Conservation (phyloP, 2,888 invertebrate genomes). For the Beris chalybata region DNA sequence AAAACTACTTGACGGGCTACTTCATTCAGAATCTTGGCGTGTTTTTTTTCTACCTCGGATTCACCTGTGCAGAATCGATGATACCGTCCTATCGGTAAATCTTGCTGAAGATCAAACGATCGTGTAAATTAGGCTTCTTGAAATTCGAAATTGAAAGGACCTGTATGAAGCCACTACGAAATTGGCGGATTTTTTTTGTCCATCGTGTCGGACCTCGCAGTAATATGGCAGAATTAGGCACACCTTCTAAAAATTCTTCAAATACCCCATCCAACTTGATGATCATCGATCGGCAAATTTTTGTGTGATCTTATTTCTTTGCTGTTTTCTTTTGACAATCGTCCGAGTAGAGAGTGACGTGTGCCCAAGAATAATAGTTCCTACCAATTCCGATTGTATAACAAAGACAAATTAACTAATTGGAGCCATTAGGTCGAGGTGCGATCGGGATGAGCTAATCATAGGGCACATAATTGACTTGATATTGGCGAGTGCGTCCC, state of each 20-base stretch:
- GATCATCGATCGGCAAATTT: conserved; percentile 4
- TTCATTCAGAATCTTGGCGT: conserved; percentile 8
- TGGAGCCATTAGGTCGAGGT: conserved; percentile 22
- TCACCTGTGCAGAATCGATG: conserved; percentile 17
- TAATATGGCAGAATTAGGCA: too few species aligned
- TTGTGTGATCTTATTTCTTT: conserved; percentile 4
- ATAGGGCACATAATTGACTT: conserved; percentile 22
- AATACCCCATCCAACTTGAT: conserved; percentile 5
- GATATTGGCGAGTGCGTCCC: conserved; percentile 9
- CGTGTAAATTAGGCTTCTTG: conserved; percentile 37
- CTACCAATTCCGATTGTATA: conserved; percentile 8
- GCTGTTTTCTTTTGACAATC: neutral
- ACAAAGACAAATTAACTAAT: conserved; percentile 37
- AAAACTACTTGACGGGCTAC: conserved; percentile 18
- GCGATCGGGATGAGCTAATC: conserved; percentile 28
- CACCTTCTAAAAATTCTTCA: too few species aligned
- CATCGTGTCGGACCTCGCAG: neutral
- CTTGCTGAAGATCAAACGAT: conserved; percentile 14
- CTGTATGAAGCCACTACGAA: conserved; percentile 29
- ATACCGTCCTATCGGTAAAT: conserved; percentile 8
- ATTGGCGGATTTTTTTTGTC: conserved; percentile 13
- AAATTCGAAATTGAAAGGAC: conserved; percentile 36
- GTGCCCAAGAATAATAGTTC: conserved; percentile 21
- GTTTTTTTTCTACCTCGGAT: neutral
- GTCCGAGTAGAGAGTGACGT: conserved; percentile 20